These are phyloP conservation scores for Eupithecia subumbrata DNA, from an alignment of 2,888 invertebrate genomes.

Conservation along the genomic window DNA sequence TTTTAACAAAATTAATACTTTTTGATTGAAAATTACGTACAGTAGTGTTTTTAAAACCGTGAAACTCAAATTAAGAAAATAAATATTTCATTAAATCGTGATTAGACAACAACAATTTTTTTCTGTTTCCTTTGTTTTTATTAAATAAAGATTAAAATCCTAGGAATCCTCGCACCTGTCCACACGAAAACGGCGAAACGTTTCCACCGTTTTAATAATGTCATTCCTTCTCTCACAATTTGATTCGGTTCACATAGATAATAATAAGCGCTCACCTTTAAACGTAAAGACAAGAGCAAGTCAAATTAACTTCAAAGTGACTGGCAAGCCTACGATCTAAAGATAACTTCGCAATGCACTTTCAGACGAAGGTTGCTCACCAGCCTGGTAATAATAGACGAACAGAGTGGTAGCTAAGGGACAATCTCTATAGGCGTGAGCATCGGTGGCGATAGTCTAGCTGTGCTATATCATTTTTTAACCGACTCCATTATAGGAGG, in stretches of 20 bases:
- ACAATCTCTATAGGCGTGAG: background rate
- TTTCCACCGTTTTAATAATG: background rate
- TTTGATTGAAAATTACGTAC: too few relatives aligned
- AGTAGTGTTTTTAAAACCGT: too few relatives aligned
- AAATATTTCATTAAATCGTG: too few relatives aligned
- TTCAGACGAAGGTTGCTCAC: constrained; percentile 15
- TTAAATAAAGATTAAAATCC: background rate
- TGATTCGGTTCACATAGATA: too few relatives aligned
- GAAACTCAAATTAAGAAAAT: too few relatives aligned
- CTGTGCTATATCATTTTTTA: background rate
- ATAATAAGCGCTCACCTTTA: background rate
- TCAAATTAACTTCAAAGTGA: constrained; percentile 11
- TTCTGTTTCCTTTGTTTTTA: too few relatives aligned
- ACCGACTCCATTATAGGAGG: too few relatives aligned
- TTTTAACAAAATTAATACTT: too few relatives aligned
- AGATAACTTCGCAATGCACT: constrained; percentile 12
- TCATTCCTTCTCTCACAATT: too few relatives aligned
- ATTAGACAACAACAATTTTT: too few relatives aligned
- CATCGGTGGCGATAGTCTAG: background rate
- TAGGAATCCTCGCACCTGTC: background rate
- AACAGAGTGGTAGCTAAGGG: background rate
- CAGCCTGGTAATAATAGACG: constrained; percentile 28
- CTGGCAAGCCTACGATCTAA: constrained; percentile 1
- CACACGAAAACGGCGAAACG: background rate
- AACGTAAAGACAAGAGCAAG: background rate